Conservation (phyloP, 1,140 invertebrate genomes). For the Drosophila arizonae region DNA sequence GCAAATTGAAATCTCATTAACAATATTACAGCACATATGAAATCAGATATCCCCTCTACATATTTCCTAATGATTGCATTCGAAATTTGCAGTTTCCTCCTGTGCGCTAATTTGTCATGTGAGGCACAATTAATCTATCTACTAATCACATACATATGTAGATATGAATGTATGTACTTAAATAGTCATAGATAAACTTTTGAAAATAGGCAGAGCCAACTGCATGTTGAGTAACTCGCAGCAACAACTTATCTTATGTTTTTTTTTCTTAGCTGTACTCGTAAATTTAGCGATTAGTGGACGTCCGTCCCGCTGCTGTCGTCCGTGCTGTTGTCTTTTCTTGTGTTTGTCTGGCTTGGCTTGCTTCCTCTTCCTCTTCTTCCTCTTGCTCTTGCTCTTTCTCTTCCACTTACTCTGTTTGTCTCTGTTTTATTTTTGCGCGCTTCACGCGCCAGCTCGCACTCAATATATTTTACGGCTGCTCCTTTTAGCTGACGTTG, state of each 20-base stretch:
- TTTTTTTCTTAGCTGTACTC: slow-evolving; percentile 77
- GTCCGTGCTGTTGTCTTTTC: slow-evolving; percentile 34
- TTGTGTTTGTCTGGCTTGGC: slow-evolving; percentile 21
- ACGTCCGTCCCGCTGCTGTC: slow-evolving; percentile 29
- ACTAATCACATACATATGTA: too few species aligned
- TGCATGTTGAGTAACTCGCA: slow-evolving; percentile 53
- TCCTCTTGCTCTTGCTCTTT: neutral
- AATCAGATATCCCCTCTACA: too few species aligned
- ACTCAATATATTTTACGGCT: slow-evolving; percentile 62
- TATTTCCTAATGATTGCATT: too few species aligned
- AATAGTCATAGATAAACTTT: too few species aligned
- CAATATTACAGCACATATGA: too few species aligned
- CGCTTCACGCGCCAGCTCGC: slow-evolving; percentile 67
- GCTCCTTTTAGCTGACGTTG: slow-evolving; percentile 61
- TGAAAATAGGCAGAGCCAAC: neutral
- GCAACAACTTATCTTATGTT: slow-evolving; percentile 69
- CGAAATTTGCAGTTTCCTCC: too few species aligned
- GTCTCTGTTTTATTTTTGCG: slow-evolving; percentile 47
- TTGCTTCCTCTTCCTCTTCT: slow-evolving; percentile 6
- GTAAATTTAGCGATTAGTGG: slow-evolving; percentile 79
- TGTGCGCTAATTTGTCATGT: too few species aligned
- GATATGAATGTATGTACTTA: too few species aligned
- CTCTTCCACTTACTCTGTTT: slow-evolving; percentile 11
- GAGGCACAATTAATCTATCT: too few species aligned
- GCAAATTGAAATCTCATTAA: too few species aligned